Percentiles rank a stretch among this genome's conserved stretches.
phyloP scores from a whole-genome alignment of 1,140 invertebrate species.

The Drosophila bocqueti region DNA sequence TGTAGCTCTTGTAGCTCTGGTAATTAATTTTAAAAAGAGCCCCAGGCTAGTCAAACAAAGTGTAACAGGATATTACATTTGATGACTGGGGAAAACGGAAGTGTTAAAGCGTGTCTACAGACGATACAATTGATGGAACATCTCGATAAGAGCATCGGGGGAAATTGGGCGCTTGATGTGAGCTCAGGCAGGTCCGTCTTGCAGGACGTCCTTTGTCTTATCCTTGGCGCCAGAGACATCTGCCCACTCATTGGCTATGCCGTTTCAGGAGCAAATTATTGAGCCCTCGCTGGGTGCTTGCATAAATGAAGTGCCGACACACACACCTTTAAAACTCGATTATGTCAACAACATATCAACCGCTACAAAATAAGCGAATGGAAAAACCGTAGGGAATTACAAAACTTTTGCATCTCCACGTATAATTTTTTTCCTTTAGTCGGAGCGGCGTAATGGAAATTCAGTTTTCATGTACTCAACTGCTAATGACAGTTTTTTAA shows the following conservation, averaged over 20 bases:
- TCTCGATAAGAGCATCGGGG: constrained; percentile 43
- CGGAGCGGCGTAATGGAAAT: constrained; percentile 72
- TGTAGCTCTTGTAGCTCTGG: constrained; percentile 67
- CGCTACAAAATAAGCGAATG: constrained; percentile 34
- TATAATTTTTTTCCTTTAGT: constrained; percentile 39
- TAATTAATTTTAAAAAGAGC: constrained; percentile 83
- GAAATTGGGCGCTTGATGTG: constrained; percentile 22
- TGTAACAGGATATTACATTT: constrained; percentile 83
- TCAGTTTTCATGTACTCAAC: constrained; percentile 82
- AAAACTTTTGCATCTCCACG: constrained; percentile 61
- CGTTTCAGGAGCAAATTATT: not conserved
- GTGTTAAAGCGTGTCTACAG: constrained; percentile 77
- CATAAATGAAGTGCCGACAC: constrained; percentile 56
- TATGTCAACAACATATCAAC: constrained; percentile 60
- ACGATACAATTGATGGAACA: constrained; percentile 60
- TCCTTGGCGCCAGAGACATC: not conserved
- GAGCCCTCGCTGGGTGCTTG: constrained; percentile 45
- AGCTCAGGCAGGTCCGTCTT: not conserved
- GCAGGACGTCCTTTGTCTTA: constrained; percentile 14
- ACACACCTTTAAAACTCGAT: constrained; percentile 69
- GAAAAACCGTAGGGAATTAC: constrained; percentile 53
- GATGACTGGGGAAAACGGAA: constrained; percentile 75
- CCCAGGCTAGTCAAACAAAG: constrained; percentile 78
- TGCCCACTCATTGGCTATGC: not conserved
- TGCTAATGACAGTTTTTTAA: constrained; percentile 84